Percentiles rank a stretch among this genome's conserved stretches.
Conservation (phyloP, 2,888 invertebrate species). For the Eucera pruinosa region DNA sequence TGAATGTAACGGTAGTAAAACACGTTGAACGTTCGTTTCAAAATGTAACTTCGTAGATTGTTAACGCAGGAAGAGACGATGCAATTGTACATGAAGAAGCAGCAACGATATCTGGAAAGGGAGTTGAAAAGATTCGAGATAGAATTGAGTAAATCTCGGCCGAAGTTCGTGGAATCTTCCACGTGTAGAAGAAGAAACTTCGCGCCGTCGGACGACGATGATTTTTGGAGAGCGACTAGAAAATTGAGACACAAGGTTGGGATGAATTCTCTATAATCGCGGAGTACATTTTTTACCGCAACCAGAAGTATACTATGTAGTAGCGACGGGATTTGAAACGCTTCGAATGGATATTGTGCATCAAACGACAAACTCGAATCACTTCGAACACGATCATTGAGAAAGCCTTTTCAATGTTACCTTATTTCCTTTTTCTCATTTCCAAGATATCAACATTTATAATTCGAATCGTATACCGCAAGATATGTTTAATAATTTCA, state of each 20-base stretch:
- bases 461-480: no score
- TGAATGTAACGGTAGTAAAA: background rate
- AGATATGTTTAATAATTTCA: no score
- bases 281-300: background rate
- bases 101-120: conserved; percentile 70
- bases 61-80: conserved; percentile 68
- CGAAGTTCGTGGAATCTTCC: conserved; percentile 71
- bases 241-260: conserved; percentile 57
- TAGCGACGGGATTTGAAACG: no score
- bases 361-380: no score
- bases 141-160: conserved; percentile 65
- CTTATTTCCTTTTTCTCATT: no score
- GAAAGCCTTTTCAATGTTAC: no score
- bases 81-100: conserved; percentile 67
- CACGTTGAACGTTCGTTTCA: background rate
- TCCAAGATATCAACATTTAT: no score
- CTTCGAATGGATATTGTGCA: no score
- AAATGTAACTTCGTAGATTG: conserved; percentile 55
- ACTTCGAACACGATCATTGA: no score
- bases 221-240: conserved; percentile 72
- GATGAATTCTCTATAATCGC: conserved; percentile 3
- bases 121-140: conserved; percentile 76
- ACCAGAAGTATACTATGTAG: background rate
- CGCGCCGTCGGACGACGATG: conserved; percentile 69
- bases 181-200: conserved; percentile 65